Conservation (phyloP, 2,888 invertebrate species). For the Tinea trinotella region DNA sequence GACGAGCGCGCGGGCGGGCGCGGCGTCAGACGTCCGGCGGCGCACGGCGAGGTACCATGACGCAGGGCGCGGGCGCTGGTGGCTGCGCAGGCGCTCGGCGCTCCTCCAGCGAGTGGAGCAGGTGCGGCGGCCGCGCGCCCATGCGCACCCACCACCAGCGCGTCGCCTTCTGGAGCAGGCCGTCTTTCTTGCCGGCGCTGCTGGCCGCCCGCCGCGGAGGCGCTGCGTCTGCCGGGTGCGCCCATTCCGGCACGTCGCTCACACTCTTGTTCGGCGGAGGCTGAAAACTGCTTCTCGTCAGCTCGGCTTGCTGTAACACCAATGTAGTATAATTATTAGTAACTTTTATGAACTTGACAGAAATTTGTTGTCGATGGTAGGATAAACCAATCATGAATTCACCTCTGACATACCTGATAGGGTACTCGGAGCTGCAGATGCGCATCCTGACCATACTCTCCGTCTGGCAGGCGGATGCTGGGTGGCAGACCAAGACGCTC, state of each 20-base stretch:
- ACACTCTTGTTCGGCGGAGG: conserved; percentile 78
- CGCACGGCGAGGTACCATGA: conserved; percentile 20
- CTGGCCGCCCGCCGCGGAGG: conserved; percentile 24
- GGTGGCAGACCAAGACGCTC: conserved; percentile 72
- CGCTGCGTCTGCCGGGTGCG: conserved; percentile 43
- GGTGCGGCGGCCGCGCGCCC: conserved; percentile 51
- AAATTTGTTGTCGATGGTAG: background rate
- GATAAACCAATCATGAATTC: background rate
- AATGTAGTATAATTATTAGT: too few species aligned
- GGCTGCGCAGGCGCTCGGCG: conserved; percentile 28
- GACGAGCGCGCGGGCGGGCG: too few species aligned
- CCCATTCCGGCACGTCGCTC: conserved; percentile 76
- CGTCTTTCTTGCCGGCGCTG: conserved; percentile 61
- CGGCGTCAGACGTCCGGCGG: conserved; percentile 22
- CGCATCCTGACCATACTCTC: conserved; percentile 75
- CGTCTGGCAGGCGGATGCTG: conserved; percentile 77
- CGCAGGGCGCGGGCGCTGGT: conserved; percentile 24
- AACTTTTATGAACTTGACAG: too few species aligned
- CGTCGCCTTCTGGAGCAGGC: conserved; percentile 66
- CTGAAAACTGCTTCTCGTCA: conserved; percentile 77
- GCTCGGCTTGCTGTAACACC: conserved; percentile 75
- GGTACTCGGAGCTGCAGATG: conserved; percentile 75
- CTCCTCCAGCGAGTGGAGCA: conserved; percentile 22
- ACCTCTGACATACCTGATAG: conserved; percentile 64
- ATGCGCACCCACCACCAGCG: conserved; percentile 69